A percentile compares a stretch with the other conserved stretches of the same genome.
Evolutionary conservation across 2,888 invertebrate genomes (phyloP).

Genomic region (Hirtodrosophila histrioides): DNA sequence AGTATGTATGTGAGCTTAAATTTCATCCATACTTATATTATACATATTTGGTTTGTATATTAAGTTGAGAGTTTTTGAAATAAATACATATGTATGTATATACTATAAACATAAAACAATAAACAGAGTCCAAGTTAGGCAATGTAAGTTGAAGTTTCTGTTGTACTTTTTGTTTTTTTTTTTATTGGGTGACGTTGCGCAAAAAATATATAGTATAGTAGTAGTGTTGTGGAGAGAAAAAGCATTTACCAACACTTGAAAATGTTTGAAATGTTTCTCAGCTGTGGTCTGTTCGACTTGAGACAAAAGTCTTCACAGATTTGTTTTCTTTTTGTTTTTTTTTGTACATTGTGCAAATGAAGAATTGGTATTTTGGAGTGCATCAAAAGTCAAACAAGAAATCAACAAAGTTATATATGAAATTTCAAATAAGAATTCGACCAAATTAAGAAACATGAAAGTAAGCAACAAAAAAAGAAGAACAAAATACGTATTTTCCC

Average conservation of each 20-base stretch:
- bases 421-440: constrained; percentile 20
- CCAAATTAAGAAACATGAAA: constrained; percentile 31
- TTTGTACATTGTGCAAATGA: constrained; percentile 70
- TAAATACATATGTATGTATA: constrained; percentile 45
- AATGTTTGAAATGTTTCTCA: constrained; percentile 46
- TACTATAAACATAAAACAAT: constrained; percentile 53
- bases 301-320: constrained; percentile 47
- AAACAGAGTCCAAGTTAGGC: constrained; percentile 58
- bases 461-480: constrained; percentile 28
- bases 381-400: constrained; percentile 70
- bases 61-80: constrained; percentile 48
- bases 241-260: constrained; percentile 58
- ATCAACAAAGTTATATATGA: constrained; percentile 27
- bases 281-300: constrained; percentile 30
- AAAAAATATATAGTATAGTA: constrained; percentile 18
- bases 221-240: constrained; percentile 41
- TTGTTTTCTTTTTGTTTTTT: too few species aligned
- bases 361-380: constrained; percentile 63
- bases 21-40: constrained; percentile 42
- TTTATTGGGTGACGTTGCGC: constrained; percentile 41
- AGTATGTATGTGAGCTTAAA: constrained; percentile 37
- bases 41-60: constrained; percentile 48
- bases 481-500: constrained; percentile 36
- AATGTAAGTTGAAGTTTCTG: constrained; percentile 46
- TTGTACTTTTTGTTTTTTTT: constrained; percentile 21